These are phyloP conservation scores for Ernsta delagoae DNA, from an alignment of 2,888 invertebrate species.

Conservation along the genomic window DNA sequence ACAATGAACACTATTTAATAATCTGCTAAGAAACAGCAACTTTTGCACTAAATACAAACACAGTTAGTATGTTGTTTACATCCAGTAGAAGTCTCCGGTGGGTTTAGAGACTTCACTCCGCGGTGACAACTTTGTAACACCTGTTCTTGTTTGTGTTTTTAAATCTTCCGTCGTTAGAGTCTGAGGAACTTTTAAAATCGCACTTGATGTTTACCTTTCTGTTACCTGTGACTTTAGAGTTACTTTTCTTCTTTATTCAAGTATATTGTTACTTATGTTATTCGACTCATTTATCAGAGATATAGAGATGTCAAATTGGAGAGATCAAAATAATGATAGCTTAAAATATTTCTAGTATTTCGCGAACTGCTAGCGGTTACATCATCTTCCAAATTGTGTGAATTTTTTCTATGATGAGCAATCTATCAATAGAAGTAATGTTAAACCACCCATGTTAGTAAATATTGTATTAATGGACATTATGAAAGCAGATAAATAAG, in stretches of 20 bases:
- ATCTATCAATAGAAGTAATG: no score
- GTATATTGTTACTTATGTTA: no score
- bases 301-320: no score
- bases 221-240: neutral
- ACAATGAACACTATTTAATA: neutral
- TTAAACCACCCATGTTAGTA: no score
- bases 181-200: neutral
- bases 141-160: slow-evolving; percentile 12
- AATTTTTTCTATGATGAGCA: no score
- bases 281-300: no score
- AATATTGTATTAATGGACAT: no score
- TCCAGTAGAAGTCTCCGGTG: neutral
- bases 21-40: neutral
- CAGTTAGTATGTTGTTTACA: neutral
- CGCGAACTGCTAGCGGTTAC: no score
- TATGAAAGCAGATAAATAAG: no score
- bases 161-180: slow-evolving; percentile 8
- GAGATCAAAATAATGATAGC: no score
- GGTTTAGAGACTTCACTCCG: neutral
- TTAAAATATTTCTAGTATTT: no score
- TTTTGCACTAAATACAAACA: neutral
- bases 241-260: neutral
- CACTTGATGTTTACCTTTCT: neutral
- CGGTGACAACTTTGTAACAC: slow-evolving; percentile 16
- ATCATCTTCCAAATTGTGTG: no score